These are phyloP conservation scores for Calyptomena viridis DNA, from an alignment of 2,113 vertebrate species.

Conservation along the genomic window DNA sequence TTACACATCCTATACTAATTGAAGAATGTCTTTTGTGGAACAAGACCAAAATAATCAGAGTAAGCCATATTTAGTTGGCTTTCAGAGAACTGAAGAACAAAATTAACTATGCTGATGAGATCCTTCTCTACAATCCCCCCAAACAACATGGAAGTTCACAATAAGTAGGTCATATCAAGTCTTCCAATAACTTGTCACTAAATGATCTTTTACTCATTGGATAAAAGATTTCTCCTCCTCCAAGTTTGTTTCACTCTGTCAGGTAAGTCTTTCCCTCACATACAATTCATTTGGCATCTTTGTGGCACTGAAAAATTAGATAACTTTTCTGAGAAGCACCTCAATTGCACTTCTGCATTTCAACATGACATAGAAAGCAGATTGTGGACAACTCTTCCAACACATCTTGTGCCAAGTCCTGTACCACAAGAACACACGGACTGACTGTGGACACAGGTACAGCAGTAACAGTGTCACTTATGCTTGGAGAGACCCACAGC, in stretches of 20 bases:
- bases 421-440: not conserved
- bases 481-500: not conserved
- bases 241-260: not conserved
- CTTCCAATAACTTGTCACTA: not conserved
- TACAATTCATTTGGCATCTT: rapidly evolving
- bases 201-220: not conserved
- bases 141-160: not conserved
- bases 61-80: not conserved
- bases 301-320: not conserved
- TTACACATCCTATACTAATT: not conserved
- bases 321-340: not conserved
- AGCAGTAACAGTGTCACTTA: not conserved
- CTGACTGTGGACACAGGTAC: not conserved
- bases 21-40: not conserved
- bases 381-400: not conserved
- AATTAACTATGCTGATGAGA: not conserved
- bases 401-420: not conserved
- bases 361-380: not conserved
- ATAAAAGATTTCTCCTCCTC: not conserved
- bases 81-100: not conserved
- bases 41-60: slow-evolving; percentile 1
- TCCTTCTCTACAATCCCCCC: not conserved
- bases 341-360: not conserved
- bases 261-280: not conserved
- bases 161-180: not conserved